phyloP scores from a whole-genome alignment of 2,888 invertebrate genomes.

The Pardosa pseudoannulata region DNA sequence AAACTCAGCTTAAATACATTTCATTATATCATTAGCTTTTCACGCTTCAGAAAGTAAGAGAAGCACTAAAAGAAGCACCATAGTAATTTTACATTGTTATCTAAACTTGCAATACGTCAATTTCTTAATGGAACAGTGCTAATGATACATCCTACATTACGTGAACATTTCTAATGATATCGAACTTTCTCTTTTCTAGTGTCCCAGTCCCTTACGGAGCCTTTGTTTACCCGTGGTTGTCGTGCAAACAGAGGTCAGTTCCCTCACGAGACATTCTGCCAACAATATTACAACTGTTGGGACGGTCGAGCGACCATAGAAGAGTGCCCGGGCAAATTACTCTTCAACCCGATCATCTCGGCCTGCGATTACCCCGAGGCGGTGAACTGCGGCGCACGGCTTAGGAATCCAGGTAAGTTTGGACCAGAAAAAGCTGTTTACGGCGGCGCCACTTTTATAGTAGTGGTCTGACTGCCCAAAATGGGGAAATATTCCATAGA shows the following conservation, averaged over 20 bases:
- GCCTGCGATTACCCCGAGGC: constrained; percentile 58
- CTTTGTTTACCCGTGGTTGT: constrained; percentile 56
- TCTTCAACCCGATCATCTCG: constrained; percentile 73
- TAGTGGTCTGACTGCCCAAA: no score
- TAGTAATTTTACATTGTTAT: no score
- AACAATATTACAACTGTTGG: constrained; percentile 75
- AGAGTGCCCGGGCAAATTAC: constrained; percentile 74
- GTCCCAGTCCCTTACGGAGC: constrained; percentile 45
- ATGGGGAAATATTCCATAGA: no score
- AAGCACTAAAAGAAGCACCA: no score
- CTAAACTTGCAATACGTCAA: no score
- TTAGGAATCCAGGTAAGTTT: constrained; percentile 56
- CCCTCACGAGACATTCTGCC: constrained; percentile 74
- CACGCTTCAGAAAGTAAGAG: no score
- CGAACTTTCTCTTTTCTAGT: constrained; percentile 7
- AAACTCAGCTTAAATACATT: no score
- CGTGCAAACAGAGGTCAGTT: constrained; percentile 73
- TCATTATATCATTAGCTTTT: no score
- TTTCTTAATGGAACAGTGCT: no score
- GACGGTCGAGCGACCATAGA: constrained; percentile 73
- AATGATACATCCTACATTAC: no score
- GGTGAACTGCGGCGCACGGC: constrained; percentile 41
- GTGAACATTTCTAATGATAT: not conserved
- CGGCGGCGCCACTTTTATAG: no score
- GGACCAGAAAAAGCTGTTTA: no score